Evolutionary conservation across 2,888 invertebrate species (phyloP).

Genomic region (Gibbula magus): DNA sequence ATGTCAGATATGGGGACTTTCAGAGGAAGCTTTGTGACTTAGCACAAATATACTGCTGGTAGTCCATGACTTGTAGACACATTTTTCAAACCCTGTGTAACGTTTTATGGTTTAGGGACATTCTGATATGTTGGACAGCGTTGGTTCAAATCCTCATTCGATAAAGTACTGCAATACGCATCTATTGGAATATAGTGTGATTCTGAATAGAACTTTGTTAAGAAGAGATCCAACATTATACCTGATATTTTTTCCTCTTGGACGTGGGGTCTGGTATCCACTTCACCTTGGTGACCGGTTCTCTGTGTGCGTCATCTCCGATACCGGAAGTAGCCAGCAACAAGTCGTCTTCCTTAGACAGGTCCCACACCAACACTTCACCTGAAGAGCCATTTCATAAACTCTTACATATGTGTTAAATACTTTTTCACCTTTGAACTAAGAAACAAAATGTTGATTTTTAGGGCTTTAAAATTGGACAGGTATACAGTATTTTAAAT

Average conservation of each 20-base stretch:
- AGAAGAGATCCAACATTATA: conserved; percentile 1
- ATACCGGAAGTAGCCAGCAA: conserved; percentile 73
- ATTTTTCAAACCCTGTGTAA: no score
- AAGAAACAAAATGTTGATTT: neutral
- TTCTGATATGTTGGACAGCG: no score
- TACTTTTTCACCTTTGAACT: neutral
- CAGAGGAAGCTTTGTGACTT: no score
- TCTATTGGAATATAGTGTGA: no score
- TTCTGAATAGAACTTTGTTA: no score
- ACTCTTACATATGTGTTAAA: neutral
- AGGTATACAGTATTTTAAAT: no score
- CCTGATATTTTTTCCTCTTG: conserved; percentile 50
- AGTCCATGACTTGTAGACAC: no score
- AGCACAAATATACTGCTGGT: no score
- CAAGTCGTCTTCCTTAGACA: conserved; percentile 73
- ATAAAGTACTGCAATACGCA: no score
- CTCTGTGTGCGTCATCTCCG: conserved; percentile 73
- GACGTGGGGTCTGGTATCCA: conserved; percentile 71
- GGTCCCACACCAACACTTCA: conserved; percentile 75
- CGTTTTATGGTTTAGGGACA: no score
- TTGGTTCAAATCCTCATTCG: no score
- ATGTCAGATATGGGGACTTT: no score
- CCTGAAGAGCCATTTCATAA: conserved; percentile 52
- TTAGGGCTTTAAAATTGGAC: neutral
- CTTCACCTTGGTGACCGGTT: conserved; percentile 73